phyloP scores from a whole-genome alignment of 2,797 vertebrate species.

The Leucoraja ocellata region DNA sequence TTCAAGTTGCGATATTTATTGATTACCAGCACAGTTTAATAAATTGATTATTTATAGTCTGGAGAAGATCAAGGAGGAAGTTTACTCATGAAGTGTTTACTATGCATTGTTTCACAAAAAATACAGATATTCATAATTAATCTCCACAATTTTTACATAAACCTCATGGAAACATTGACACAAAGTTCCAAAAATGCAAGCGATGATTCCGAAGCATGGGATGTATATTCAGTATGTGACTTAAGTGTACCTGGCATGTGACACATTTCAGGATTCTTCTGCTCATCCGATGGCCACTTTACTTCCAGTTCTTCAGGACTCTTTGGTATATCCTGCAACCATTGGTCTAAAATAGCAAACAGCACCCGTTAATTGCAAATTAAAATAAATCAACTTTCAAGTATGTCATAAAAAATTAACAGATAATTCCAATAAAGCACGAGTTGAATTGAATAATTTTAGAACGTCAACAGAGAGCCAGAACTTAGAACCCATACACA shows the following conservation, averaged over 20 bases:
- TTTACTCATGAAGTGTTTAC: neutral
- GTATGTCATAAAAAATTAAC: neutral
- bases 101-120: neutral
- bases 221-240: no score
- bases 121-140: neutral
- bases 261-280: conserved; percentile 55
- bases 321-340: conserved; percentile 48
- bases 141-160: neutral
- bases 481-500: neutral
- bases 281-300: conserved; percentile 45
- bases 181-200: neutral
- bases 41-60: neutral
- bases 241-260: conserved; percentile 71
- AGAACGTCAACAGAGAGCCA: neutral
- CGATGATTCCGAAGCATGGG: neutral
- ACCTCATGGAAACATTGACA: neutral
- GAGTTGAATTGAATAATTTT: neutral
- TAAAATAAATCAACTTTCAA: neutral
- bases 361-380: neutral
- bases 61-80: neutral
- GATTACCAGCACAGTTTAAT: neutral
- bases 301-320: conserved; percentile 50
- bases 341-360: conserved; percentile 14
- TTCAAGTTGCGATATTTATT: neutral
- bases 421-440: neutral